A percentile compares a stretch with the other conserved stretches of the same genome.
Conservation (phyloP, 2,113 vertebrate species). For the Ptychochromis oligacanthus region DNA sequence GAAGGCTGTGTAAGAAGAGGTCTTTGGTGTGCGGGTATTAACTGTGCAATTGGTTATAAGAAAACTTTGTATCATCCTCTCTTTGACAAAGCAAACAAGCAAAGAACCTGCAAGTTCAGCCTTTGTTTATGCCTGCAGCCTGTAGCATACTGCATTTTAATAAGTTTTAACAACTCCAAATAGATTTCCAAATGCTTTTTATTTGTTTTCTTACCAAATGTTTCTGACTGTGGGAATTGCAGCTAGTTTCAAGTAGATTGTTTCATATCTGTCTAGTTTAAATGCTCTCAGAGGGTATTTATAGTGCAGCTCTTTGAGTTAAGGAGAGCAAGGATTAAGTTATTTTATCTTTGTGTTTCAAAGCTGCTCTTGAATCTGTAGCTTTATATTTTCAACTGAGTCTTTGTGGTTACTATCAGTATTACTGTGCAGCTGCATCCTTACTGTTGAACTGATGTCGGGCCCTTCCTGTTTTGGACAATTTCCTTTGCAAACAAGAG, state of each 20-base stretch:
- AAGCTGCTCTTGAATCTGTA: conserved; percentile 7
- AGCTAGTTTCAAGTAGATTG: conserved; percentile 12
- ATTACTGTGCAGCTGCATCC: background rate
- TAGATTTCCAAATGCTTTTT: conserved; percentile 48
- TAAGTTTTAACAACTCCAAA: conserved; percentile 40
- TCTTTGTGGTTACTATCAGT: background rate
- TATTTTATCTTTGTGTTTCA: conserved; percentile 9
- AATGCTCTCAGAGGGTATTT: conserved; percentile 2
- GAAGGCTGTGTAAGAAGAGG: background rate
- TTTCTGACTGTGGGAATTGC: conserved; percentile 14
- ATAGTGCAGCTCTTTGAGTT: conserved; percentile 1
- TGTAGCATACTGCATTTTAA: conserved; percentile 46
- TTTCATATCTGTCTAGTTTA: conserved; percentile 6
- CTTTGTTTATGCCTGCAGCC: conserved; percentile 66
- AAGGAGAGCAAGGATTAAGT: background rate
- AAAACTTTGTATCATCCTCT: conserved; percentile 28
- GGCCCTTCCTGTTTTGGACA: background rate
- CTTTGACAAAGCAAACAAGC: conserved; percentile 59
- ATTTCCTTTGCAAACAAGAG: background rate
- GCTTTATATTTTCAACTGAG: background rate
- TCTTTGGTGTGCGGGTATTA: background rate
- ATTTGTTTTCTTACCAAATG: conserved; percentile 38
- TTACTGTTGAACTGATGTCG: background rate
- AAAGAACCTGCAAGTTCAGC: conserved; percentile 31
- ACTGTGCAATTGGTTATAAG: background rate